Evolutionary conservation across 1,140 invertebrate species (phyloP).

Genomic region (Hypsibius dujardini): DNA sequence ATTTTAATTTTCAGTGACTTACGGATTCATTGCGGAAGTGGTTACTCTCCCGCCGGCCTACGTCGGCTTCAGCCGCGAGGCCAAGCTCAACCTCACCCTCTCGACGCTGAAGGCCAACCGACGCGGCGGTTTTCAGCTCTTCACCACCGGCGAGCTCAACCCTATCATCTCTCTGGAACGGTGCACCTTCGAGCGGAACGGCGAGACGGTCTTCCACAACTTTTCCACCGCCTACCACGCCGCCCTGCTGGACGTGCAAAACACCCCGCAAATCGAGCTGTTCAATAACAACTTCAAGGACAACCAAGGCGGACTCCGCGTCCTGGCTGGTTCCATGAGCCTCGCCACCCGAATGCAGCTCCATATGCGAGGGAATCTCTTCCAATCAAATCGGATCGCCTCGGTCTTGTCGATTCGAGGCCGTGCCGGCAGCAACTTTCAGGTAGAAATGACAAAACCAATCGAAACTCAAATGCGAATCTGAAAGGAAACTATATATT

Average conservation of each 20-base stretch:
- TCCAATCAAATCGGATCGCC: not conserved
- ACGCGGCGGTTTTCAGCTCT: not conserved
- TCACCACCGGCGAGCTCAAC: slow-evolving; percentile 4
- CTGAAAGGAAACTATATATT: too few species aligned
- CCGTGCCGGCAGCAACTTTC: not conserved
- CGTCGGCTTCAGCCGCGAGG: slow-evolving; percentile 50
- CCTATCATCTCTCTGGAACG: not conserved
- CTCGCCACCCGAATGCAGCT: not conserved
- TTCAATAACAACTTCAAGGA: not conserved
- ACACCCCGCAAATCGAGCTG: not conserved
- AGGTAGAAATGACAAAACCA: too few species aligned
- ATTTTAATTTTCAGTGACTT: slow-evolving; percentile 26
- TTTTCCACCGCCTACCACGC: not conserved
- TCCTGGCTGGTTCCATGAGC: not conserved
- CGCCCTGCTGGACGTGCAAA: not conserved
- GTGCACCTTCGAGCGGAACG: not conserved
- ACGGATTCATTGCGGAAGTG: slow-evolving; percentile 94
- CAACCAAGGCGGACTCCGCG: not conserved
- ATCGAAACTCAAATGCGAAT: too few species aligned
- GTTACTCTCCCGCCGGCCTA: slow-evolving; percentile 78
- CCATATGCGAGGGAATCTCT: not conserved
- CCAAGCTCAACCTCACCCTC: not conserved
- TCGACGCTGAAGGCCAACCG: not conserved
- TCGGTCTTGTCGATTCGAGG: not conserved
- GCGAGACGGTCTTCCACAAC: slow-evolving; percentile 1